Base-by-base conservation (phyloP, 1,140 invertebrate genomes). In the Drosophila pseudoananassae region DNA sequence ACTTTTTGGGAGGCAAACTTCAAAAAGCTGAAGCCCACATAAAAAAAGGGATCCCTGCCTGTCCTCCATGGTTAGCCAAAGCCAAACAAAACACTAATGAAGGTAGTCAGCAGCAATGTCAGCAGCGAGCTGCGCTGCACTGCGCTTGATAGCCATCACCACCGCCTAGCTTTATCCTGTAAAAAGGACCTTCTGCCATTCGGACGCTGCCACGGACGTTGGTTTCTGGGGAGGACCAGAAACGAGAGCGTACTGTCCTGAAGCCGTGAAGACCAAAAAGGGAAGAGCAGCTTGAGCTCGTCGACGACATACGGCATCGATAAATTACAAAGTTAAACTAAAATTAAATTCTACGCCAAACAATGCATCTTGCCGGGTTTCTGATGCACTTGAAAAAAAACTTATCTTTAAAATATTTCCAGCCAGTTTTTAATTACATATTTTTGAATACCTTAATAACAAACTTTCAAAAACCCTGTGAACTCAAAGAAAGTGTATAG, bases 321-420 rank as follows among this genome's bases (percentile, higher is more conserved):
- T 88, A 88, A 88, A 88, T 88, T 88, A 88, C 83, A 88, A 88
- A 88, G 83, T 88, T 89, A 88, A 88, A 88, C 83, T 88, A 88
- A 88, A 88, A 88, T 88, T 88, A 88, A 88, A 88, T 88, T 88
- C 83, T 88, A 88, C 83, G 84, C 83, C 83, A 88, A 88, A 88
- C 83, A 88, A 88, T 88, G 83, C 83, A 88, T 88, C 83, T 88
- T 88, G 64, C 79, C 73, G 49, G 47, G 61, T 40, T 61, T 36
- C 38, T 65, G 40, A 50, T 53, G 14, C 54, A 46, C 43, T 46
- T 15, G 15, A 46, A 46, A 20, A 45, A 46, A 43, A 6, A 7
- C 25, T 27, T 27, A 7, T 5, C 1, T 6, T 27, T 27, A 0
- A 27, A 1, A 27, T 27, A 27, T 27, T 27, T 6, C 4, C 0